These are phyloP conservation scores for Drosophila nikananu DNA, from an alignment of 1,140 invertebrate genomes.

Conservation along the genomic window DNA sequence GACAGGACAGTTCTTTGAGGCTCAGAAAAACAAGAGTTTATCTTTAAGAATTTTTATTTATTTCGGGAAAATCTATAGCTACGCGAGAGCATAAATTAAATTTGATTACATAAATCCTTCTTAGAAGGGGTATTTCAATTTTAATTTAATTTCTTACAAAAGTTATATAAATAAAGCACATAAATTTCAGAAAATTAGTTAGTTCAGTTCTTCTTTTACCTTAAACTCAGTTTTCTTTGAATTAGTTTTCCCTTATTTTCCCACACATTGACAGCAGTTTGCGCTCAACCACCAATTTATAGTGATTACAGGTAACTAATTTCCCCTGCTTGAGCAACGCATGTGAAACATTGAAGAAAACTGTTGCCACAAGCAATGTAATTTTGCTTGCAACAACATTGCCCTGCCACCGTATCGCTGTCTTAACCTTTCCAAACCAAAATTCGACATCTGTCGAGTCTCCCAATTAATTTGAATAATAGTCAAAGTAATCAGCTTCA, in stretches of 20 bases:
- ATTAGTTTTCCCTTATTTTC: slow-evolving; percentile 5
- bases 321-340: slow-evolving; percentile 5
- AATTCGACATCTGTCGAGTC: slow-evolving; percentile 18
- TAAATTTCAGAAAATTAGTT: too few species aligned
- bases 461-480: slow-evolving; percentile 53
- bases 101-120: not conserved
- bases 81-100: too few species aligned
- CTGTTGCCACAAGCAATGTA: slow-evolving; percentile 42
- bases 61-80: not conserved
- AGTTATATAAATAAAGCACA: accelerated
- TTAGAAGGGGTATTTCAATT: too few species aligned
- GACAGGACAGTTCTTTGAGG: slow-evolving; percentile 37
- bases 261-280: slow-evolving; percentile 10
- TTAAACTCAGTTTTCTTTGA: not conserved
- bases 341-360: slow-evolving; percentile 26
- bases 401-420: slow-evolving; percentile 22
- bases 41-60: not conserved
- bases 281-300: slow-evolving; percentile 2
- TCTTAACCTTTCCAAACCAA: slow-evolving; percentile 11
- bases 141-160: not conserved
- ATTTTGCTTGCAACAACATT: slow-evolving; percentile 37
- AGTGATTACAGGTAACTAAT: slow-evolving; percentile 27
- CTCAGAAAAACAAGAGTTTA: not conserved
- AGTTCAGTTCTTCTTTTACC: too few species aligned
- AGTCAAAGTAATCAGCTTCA: slow-evolving; percentile 1